Base-by-base conservation (phyloP, 2,888 invertebrate species). In the Oxystoma pomonae region DNA sequence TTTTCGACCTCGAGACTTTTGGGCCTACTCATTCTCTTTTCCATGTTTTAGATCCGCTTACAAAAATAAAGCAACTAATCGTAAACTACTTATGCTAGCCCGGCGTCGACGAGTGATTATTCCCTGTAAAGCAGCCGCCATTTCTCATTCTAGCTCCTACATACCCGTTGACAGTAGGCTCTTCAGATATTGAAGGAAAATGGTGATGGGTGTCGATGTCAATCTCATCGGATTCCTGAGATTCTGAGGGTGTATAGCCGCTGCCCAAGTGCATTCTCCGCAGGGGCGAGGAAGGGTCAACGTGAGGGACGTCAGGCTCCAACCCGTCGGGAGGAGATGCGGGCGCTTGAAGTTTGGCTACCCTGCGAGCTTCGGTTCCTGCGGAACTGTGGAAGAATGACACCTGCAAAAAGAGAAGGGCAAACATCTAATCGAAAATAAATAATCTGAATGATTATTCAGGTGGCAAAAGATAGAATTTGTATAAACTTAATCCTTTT, bases 311-410 rank as follows among this genome's bases (percentile, higher is more conserved):
- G 22, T 65, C 35, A 12, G 35, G 35, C 3, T 35, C 35, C 12
- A 12, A 35, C 35, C 35, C 35, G 12, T 35, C 5, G 5, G 35
- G 35, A 35, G 35, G 35, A 3, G 35, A 35, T 35, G 35, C 5
- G 12, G 35, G 35, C 35, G 35, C 35, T 35, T 35, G 35, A 35
- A 35, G 35, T 12, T 35, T 35, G 35, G 35, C 35, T 7, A 35
- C 35, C 35, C 12, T 35, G 35, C 35, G 76, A 21, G 83, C 83
- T 65, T 86, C 86, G 56, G 80, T 76, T 3, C 85, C 86, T 22
- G 84, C 85, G 1, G 82, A 75, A 69, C 84, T 84, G 70, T 86
- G 85, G 73, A 85, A 90, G 75, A 89, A 90, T 55, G 89, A 89
- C 60, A 86, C 83, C 69, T 82, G 77, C 35, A 35, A 35, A n/a